Percentiles rank a stretch among this genome's conserved stretches.
phyloP scores from a whole-genome alignment of 2,113 vertebrate genomes.

The Bos taurus region ARS-UCD2.0 NC_037354.1:43409501-43410000 shows the following conservation, averaged over 20 bases:
- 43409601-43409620: background rate
- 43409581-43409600: background rate
- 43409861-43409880: background rate
- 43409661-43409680: background rate
- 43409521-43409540: background rate
- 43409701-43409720: rapidly evolving
- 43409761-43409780: background rate
- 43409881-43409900: background rate
- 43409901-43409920: background rate
- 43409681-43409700: background rate
- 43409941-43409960: background rate
- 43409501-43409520: background rate
- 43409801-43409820: background rate
- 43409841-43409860: background rate
- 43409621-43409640: background rate
- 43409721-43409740: background rate
- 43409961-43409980: background rate
- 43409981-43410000: background rate
- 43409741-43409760: background rate
- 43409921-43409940: background rate
- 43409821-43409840: too few species aligned
- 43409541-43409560: background rate
- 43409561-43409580: background rate
- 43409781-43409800: background rate
- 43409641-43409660: background rate